These are phyloP conservation scores for Hippasteria phrygiana DNA, from an alignment of 53 echinoderm and acorn worm species.

Conservation along the genomic window DNA sequence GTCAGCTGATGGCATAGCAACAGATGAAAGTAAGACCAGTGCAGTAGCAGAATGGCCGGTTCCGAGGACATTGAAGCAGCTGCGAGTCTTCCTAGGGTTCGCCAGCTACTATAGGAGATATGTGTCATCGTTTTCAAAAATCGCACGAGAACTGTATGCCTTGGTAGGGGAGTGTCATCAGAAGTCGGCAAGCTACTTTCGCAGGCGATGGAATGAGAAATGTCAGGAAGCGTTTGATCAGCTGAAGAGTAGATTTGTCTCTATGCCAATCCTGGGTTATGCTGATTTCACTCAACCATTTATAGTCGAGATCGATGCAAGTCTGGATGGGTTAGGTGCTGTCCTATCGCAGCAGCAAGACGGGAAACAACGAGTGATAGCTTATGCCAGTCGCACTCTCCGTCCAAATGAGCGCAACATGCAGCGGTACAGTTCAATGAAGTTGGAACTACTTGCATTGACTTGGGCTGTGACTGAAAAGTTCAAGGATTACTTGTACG, in stretches of 20 bases:
- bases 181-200: slow-evolving; percentile 13
- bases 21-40: slow-evolving; percentile 29
- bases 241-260: slow-evolving; percentile 54
- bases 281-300: slow-evolving; percentile 76
- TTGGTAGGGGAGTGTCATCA: slow-evolving; percentile 28
- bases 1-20: slow-evolving; percentile 26
- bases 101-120: slow-evolving; percentile 65
- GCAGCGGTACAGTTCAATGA: slow-evolving; percentile 52
- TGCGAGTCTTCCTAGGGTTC: slow-evolving; percentile 53
- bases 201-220: not conserved
- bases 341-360: slow-evolving; percentile 65
- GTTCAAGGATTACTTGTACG: slow-evolving; percentile 40
- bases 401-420: slow-evolving; percentile 48
- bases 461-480: slow-evolving; percentile 61
- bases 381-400: slow-evolving; percentile 58
- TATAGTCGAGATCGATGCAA: not conserved
- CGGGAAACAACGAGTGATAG: slow-evolving; percentile 23
- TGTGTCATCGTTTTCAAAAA: slow-evolving; percentile 39
- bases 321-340: slow-evolving; percentile 61
- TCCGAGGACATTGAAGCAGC: slow-evolving; percentile 28
- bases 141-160: slow-evolving; percentile 36
- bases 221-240: slow-evolving; percentile 26
- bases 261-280: slow-evolving; percentile 66
- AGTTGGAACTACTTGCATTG: slow-evolving; percentile 47
- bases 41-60: slow-evolving; percentile 57